Evolutionary conservation across 2,113 vertebrate genomes (phyloP).

Genomic region (Zingel zingel): DNA sequence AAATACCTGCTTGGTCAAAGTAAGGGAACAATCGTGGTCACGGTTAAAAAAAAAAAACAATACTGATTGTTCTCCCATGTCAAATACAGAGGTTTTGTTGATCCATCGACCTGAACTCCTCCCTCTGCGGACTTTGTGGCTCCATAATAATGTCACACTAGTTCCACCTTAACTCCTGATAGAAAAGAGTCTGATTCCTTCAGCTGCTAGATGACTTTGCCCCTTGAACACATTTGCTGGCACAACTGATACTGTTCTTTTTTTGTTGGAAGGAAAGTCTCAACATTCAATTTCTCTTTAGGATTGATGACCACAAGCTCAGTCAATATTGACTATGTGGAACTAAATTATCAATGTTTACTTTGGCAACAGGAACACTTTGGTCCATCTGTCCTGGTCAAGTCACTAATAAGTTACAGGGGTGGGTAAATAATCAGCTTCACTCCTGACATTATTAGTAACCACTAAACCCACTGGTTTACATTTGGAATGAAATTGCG

Average conservation of each 20-base stretch:
- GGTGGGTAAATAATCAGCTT: conserved; percentile 67
- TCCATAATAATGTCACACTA: not conserved
- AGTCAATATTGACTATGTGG: conserved; percentile 5
- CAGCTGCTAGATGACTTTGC: not conserved
- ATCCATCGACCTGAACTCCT: not conserved
- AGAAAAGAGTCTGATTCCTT: not conserved
- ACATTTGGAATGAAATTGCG: conserved; percentile 28
- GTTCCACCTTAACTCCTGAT: not conserved
- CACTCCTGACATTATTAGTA: conserved; percentile 54
- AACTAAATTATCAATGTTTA: conserved; percentile 46
- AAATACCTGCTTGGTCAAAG: not conserved
- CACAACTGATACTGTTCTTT: not conserved
- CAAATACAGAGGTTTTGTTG: not conserved
- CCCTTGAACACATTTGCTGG: not conserved
- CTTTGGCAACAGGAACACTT: conserved; percentile 28
- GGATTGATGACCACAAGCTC: conserved; percentile 11
- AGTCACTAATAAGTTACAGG: conserved; percentile 61
- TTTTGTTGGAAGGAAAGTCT: not conserved
- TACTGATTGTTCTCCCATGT: conserved; percentile 8
- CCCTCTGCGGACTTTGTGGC: not conserved
- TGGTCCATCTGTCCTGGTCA: conserved; percentile 22
- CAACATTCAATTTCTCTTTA: not conserved
- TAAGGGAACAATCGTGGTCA: conserved; percentile 6
- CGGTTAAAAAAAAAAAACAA: conserved; percentile 11
- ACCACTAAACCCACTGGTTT: conserved; percentile 34